Percentiles rank a stretch among this genome's conserved stretches.
Evolutionary conservation across 2,888 invertebrate genomes (phyloP).

Genomic region (Tolmerus cingulatus): DNA sequence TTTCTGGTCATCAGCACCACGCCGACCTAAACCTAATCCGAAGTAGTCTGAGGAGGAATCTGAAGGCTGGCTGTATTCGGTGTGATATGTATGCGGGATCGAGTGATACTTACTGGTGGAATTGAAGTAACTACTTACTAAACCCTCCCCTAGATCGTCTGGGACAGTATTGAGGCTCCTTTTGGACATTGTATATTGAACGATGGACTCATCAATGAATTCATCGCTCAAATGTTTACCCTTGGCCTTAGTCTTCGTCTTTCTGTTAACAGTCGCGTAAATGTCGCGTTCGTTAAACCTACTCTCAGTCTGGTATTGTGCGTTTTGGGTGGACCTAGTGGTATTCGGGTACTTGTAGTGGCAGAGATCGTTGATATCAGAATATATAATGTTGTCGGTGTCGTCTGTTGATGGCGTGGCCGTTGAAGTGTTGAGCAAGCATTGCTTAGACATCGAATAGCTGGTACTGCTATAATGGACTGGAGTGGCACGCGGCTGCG

Average conservation of each 20-base stretch:
- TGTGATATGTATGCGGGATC: slow-evolving; percentile 53
- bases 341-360: slow-evolving; percentile 55
- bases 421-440: slow-evolving; percentile 61
- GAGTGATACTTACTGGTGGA: slow-evolving; percentile 44
- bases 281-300: slow-evolving; percentile 60
- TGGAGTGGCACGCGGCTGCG: slow-evolving; percentile 58
- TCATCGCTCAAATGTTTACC: slow-evolving; percentile 63
- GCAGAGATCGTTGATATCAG: slow-evolving; percentile 62
- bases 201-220: slow-evolving; percentile 62
- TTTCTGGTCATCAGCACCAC: slow-evolving; percentile 54
- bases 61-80: slow-evolving; percentile 61
- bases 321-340: slow-evolving; percentile 3
- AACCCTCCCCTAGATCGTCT: slow-evolving; percentile 26
- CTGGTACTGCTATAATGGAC: slow-evolving; percentile 65
- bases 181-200: slow-evolving; percentile 59
- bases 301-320: slow-evolving; percentile 26
- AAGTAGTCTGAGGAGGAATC: slow-evolving; percentile 62
- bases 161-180: slow-evolving; percentile 53
- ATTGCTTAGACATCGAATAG: slow-evolving; percentile 65
- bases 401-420: slow-evolving; percentile 59
- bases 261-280: slow-evolving; percentile 64
- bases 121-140: slow-evolving; percentile 51
- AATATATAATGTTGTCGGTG: slow-evolving; percentile 62
- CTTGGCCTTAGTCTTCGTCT: slow-evolving; percentile 60
- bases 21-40: slow-evolving; percentile 57